Evolutionary conservation across 2,113 vertebrate species (phyloP), one percentile per base, ranked within the genome.

Genomic region (Etheostoma cragini): DNA sequence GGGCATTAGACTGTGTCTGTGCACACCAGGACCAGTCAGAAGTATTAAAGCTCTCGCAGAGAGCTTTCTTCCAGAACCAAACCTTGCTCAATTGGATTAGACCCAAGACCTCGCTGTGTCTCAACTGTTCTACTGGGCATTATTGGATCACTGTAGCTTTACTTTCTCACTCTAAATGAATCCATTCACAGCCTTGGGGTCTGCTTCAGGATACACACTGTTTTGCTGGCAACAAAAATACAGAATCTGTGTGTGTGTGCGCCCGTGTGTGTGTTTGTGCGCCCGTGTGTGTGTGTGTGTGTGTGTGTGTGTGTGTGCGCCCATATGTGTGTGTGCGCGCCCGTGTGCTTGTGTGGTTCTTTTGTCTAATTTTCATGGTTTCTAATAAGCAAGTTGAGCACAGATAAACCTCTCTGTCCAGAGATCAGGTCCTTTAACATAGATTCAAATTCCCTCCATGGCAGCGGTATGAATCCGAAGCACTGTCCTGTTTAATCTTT

Each of bases 81-180:
- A 60, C 62, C 58, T 53, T 52, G 42, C 68, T 85, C 77, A 53
- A 1, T 80, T 92, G 90, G 87, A 87, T 65, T 19, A 30, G 2
- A 76, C 71, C 81, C 91, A 88, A 60, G n/a, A 77, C 75, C 84
- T 77, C 2, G 77, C 87, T 89, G 87, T 53, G 84, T 76, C 71
- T 88, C 88, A 87, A 84, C 84, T 86, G 89, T 89, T 90, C 72
- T 33, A 14, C 79, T 81, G 80, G 78, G 73, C 71, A 8, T 82
- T 70, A 60, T 30, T 47, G 46, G 49, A 78, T 42, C 46, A 62
- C 53, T 47, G 54, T 26, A 81, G 67, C 56, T 76, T 61, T 69
- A 21, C 56, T 61, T 46, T 84, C 72, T 72, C 74, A 33, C 62
- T 72, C 69, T 90, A 78, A 89, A 87, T 83, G 68, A 88, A 85